Evolutionary conservation across 2,113 vertebrate genomes (phyloP).

Genomic region (Junco hyemalis): DNA sequence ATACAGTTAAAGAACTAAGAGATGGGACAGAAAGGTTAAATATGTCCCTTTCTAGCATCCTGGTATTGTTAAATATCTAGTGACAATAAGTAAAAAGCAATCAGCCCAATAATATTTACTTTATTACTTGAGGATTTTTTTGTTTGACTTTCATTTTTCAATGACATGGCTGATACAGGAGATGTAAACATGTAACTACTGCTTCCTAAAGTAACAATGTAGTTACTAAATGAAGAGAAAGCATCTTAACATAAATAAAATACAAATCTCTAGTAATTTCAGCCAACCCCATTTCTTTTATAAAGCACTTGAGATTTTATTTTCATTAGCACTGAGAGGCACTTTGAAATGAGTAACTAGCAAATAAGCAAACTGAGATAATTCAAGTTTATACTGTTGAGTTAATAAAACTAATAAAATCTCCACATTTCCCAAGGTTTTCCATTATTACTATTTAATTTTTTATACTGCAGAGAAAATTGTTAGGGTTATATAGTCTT

Average conservation of each 20-base stretch:
- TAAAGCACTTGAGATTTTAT: conserved; percentile 77
- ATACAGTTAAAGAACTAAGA: neutral
- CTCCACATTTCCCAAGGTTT: conserved; percentile 58
- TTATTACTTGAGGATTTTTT: neutral
- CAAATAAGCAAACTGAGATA: conserved; percentile 74
- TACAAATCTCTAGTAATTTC: conserved; percentile 61
- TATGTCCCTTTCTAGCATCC: neutral
- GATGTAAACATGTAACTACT: conserved; percentile 3
- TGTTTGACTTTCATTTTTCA: neutral
- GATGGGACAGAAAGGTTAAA: neutral
- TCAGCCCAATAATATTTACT: neutral
- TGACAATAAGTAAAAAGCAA: neutral
- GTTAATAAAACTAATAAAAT: conserved; percentile 77
- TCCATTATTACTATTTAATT: conserved; percentile 59
- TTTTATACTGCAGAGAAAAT: conserved; percentile 62
- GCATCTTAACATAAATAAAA: conserved; percentile 63
- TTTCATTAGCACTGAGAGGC: conserved; percentile 71
- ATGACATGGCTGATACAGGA: neutral
- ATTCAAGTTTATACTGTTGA: conserved; percentile 73
- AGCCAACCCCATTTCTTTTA: conserved; percentile 64
- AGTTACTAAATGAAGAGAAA: conserved; percentile 50
- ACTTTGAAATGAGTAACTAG: conserved; percentile 74
- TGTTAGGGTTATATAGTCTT: conserved; percentile 26
- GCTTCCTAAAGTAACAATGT: conserved; percentile 34
- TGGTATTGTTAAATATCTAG: neutral